These are phyloP conservation scores for Drosophila borborema DNA, from an alignment of 2,888 invertebrate genomes.

Conservation along the genomic window DNA sequence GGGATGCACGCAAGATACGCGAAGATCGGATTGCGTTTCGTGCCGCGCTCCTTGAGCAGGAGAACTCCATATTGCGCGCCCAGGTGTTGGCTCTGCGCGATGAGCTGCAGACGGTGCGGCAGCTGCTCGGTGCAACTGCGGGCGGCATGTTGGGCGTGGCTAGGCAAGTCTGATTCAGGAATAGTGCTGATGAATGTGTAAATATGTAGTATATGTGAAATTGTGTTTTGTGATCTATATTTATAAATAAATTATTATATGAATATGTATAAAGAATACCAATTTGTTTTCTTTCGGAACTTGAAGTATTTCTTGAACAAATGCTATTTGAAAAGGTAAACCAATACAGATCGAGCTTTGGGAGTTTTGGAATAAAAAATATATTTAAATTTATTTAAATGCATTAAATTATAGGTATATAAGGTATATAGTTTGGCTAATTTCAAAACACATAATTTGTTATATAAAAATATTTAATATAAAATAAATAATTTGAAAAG, in stretches of 20 bases:
- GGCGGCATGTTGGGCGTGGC: slow-evolving; percentile 62
- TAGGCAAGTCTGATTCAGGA: slow-evolving; percentile 49
- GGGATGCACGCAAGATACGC: slow-evolving; percentile 93
- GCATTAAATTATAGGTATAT: no score
- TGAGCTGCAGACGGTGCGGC: slow-evolving; percentile 86
- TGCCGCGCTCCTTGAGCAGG: slow-evolving; percentile 94
- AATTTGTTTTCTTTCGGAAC: no score
- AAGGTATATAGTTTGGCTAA: no score
- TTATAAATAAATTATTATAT: slow-evolving; percentile 32
- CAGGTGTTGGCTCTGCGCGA: slow-evolving; percentile 92
- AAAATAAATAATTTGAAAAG: no score
- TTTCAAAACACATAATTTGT: no score
- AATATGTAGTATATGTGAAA: slow-evolving; percentile 32
- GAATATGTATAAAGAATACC: not conserved
- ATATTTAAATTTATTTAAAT: no score
- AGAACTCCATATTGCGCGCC: slow-evolving; percentile 93
- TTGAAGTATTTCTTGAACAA: not conserved
- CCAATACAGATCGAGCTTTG: no score
- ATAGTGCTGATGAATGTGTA: slow-evolving; percentile 32
- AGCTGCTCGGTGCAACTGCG: slow-evolving; percentile 72
- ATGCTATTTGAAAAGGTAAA: not conserved
- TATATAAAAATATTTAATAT: no score
- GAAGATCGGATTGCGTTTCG: slow-evolving; percentile 96
- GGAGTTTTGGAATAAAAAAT: not conserved
- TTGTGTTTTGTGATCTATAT: slow-evolving; percentile 56